Percentiles rank a stretch among this genome's conserved stretches.
Conservation (phyloP, 2,113 vertebrate species). For the Spea bombifrons region DNA sequence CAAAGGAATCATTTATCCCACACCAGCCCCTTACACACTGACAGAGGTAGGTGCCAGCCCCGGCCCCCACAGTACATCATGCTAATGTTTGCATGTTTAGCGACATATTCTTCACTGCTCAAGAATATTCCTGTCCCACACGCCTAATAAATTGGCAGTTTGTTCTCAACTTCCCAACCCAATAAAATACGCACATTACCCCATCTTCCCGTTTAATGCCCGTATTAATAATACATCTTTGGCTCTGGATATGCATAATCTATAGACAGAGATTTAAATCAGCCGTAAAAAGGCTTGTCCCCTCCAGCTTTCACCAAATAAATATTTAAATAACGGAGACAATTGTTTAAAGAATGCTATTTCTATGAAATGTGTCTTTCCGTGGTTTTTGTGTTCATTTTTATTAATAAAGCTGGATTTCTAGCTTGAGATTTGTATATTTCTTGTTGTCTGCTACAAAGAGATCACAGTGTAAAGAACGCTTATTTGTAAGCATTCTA, state of each 20-base stretch:
- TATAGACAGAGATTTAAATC: conserved; percentile 32
- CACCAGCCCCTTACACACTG: conserved; percentile 75
- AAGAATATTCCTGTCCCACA: conserved; percentile 27
- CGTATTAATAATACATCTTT: conserved; percentile 42
- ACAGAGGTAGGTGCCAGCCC: conserved; percentile 68
- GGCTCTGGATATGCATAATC: conserved; percentile 25
- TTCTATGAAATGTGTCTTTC: conserved; percentile 1
- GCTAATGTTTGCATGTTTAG: conserved; percentile 17
- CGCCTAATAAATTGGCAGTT: conserved; percentile 39
- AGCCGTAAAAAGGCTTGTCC: conserved; percentile 22
- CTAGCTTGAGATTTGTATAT: conserved; percentile 12
- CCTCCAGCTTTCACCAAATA: conserved; percentile 15
- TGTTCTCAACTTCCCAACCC: conserved; percentile 31
- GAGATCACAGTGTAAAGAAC: not conserved
- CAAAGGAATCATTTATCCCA: conserved; percentile 71
- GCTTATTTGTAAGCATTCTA: too few species aligned
- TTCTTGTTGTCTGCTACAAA: conserved; percentile 19
- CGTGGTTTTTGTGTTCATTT: conserved; percentile 14
- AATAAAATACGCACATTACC: conserved; percentile 35
- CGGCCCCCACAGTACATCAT: conserved; percentile 4
- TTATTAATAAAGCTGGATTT: not conserved
- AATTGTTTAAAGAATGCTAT: conserved; percentile 43
- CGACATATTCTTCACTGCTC: not conserved
- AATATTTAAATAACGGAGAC: conserved; percentile 36
- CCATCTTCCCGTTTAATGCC: conserved; percentile 35